Conservation (phyloP, 1,140 invertebrate species). For the Alviniconcha marisindica region DNA sequence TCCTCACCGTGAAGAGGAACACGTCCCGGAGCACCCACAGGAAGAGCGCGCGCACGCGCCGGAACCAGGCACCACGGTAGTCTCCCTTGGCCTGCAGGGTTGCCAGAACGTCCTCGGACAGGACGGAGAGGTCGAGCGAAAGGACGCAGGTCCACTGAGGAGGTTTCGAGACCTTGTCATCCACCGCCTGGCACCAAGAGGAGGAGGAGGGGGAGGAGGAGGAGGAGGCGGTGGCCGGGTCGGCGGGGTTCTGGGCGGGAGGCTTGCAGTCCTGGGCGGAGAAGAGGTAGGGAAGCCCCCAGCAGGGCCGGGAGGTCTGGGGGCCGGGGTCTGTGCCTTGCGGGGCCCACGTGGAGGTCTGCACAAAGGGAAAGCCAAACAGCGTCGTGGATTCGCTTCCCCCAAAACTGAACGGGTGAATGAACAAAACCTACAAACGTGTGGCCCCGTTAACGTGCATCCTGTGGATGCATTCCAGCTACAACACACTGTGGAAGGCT, state of each 20-base stretch:
- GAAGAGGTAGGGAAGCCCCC: conserved; percentile 44
- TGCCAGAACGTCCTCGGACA: conserved; percentile 21
- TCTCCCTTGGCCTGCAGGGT: conserved; percentile 30
- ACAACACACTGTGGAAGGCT: too few relatives aligned
- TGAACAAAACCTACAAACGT: too few relatives aligned
- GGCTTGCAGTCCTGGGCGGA: conserved; percentile 36
- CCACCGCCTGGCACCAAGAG: neutral
- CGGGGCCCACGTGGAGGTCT: neutral
- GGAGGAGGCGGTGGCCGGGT: neutral
- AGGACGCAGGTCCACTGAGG: conserved; percentile 32
- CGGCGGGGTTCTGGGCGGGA: neutral
- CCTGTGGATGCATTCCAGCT: too few relatives aligned
- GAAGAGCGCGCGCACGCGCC: neutral
- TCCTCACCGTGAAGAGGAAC: neutral
- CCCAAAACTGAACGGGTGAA: too few relatives aligned
- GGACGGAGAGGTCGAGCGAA: conserved; percentile 40
- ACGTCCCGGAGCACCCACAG: neutral
- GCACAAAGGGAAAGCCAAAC: too few relatives aligned
- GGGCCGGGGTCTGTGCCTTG: neutral
- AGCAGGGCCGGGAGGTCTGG: neutral
- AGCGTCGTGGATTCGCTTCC: too few relatives aligned
- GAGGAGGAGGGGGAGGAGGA: neutral
- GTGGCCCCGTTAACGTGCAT: too few relatives aligned
- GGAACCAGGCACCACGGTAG: conserved; percentile 21
- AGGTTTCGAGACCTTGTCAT: neutral